Evolutionary conservation across 1,140 invertebrate species (phyloP), one percentile per base, ranked within the genome.

Genomic region (Popillia japonica): DNA sequence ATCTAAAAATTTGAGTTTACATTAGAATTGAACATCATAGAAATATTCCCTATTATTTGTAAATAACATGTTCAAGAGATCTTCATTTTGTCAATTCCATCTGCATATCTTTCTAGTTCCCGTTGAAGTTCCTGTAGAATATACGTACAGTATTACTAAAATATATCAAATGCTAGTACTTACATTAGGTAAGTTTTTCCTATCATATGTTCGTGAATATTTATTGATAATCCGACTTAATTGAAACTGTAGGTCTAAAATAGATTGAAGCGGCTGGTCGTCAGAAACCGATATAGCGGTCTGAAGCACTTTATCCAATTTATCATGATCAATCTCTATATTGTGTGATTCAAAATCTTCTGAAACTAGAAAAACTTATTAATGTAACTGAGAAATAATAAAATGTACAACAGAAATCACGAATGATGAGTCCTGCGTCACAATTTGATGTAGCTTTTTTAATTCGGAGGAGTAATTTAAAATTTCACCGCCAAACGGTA

Each of bases 211-310:
- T 59, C 86, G 83, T 27, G 86, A 83, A 84, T 90, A 91, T 81
- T 86, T 85, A 22, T 86, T 88, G n/a, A 92, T 86, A 34, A 89
- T 88, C 79, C 88, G 83, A 34, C 88, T 88, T 0, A 93, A 83
- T 82, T 92, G 90, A 68, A 90, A 87, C 84, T 92, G 90, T 68
- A 92, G 85, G 81, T 93, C 91, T 40, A 92, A 86, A 0, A 93
- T 82, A 34, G 90, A 87, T 68, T 90, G 88, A 14, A 93, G 86
- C 0, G 91, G 87, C 76, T 90, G 89, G 27, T 87, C 84, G 1
- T 88, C 85, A 0, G 92, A 89, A 7, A 86, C 81, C 76, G 89
- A 86, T 22, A 91, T 89, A 27, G 89, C 90, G 80, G 89, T 87
- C 78, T 89, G 86, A 81, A 91, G 87, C 42, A 90, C 85, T 81